Percentiles rank a stretch among this genome's conserved stretches.
Conservation (phyloP, 2,888 invertebrate genomes). For the Atethmia centrago region DNA sequence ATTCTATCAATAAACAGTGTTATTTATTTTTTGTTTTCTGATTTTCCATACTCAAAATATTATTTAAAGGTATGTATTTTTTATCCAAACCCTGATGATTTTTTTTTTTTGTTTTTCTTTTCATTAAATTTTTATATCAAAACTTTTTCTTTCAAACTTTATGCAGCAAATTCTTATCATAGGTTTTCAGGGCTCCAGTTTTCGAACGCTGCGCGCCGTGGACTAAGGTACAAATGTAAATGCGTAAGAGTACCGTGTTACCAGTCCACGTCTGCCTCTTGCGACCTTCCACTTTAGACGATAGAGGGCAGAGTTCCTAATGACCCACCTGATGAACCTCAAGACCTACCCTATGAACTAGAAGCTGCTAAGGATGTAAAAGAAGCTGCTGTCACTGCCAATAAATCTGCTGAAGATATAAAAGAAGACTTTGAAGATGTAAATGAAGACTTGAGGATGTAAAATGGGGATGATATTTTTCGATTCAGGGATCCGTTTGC, state of each 20-base stretch:
- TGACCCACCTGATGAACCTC: too few species aligned
- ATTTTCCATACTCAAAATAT: neutral
- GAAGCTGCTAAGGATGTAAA: neutral
- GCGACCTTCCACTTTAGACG: neutral
- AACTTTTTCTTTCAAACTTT: neutral
- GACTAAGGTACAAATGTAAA: conserved; percentile 1
- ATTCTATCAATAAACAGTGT: conserved; percentile 22
- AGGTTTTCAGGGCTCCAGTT: conserved; percentile 22
- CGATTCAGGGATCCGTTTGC: too few species aligned
- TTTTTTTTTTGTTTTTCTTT: neutral
- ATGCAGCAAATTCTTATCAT: neutral
- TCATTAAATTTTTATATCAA: neutral
- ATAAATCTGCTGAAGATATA: neutral
- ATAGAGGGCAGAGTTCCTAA: too few species aligned
- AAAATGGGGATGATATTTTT: too few species aligned
- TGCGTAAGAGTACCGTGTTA: conserved; percentile 26
- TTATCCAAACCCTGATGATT: neutral
- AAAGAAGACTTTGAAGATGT: too few species aligned
- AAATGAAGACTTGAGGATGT: too few species aligned
- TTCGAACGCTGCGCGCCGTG: neutral
- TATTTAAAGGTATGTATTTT: conserved; percentile 27
- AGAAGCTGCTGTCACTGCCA: too few species aligned
- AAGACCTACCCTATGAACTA: too few species aligned
- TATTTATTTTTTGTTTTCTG: conserved; percentile 9
- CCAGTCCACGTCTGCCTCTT: conserved; percentile 11